Evolutionary conservation across 2,797 vertebrate species (phyloP), one percentile per base, ranked within the genome.

Genomic region (Eupleurogrammus muticus): DNA sequence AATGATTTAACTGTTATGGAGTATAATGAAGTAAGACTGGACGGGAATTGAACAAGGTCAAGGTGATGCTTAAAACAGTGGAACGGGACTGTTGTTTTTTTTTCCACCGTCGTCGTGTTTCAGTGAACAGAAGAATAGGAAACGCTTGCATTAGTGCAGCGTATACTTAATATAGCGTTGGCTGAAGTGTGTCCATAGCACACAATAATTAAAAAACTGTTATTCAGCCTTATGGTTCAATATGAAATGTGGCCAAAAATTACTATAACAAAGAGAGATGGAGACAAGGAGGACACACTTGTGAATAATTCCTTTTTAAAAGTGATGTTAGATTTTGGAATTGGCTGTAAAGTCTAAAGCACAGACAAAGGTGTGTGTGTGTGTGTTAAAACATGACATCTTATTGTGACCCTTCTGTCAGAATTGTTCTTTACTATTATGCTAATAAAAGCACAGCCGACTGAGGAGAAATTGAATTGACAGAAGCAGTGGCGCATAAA

Each of bases 391-490:
- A 78, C 55, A 32, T 8, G 40, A 44, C 74, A 47, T 84, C 76
- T 80, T 8, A 76, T 70, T 63, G 20, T 34, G 11, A 47, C 34
- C 36, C 24, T 21, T 50, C n/a, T 1, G 1, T 40, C 46, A 50
- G 63, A 57, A 71, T 20, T 23, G 50, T 79, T 69, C 13, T 71
- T 79, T 67, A 62, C 47, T 75, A 72, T 35, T n/a, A 10, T 1
- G 40, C 54, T 58, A 52, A 48, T 71, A 65, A 73, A 73, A 71
- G 66, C 38, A 2, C 5, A 48, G 55, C 36, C 14, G 52, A 47
- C 53, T 5, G 77, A 58, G 59, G 57, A 73, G 61, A 55, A 66
- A 76, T 52, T 60, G 52, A 65, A 81, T 68, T 40, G 79, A 74
- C 65, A 72, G 63, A 60, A 38, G 55, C 50, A 75, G 32, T 13